Base-by-base conservation (phyloP, 2,888 invertebrate genomes). In the Pantelozetes paolii region DNA sequence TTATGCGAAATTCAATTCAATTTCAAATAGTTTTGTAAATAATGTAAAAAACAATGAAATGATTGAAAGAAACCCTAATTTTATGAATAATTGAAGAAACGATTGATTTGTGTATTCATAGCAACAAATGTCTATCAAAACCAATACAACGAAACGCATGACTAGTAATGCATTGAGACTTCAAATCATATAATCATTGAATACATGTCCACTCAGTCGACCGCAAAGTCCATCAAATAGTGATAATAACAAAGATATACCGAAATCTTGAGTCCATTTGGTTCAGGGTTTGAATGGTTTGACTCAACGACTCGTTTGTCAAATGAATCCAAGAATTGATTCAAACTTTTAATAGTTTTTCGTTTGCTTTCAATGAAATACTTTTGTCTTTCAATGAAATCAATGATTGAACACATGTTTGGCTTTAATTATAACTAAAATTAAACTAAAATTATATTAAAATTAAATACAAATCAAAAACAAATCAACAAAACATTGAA, bases 401-500 rank as follows among this genome's bases (percentile, higher is more conserved):
- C 36, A 64, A 64, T 18, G 11, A 64, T 11, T 18, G 64, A 64
- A 64, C 64, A 64, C 64, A 64, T n/a, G n/a, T 64, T 57, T 57
- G 36, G 36, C 36, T 8, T 36, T 36, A 36, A 36, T 36, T 28
- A 6, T 13, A 57, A n/a, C 11, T 15, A 8, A 54, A 54, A 45
- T 45, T 20, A 50, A 20, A 6, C 1, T 8, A 45, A 45, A 45
- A 5, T 45, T 18, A 45, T 18, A 45, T 50, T 20, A 50, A 57
- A 6, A 57, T 57, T 15, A 57, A 23, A 28, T 28, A 57, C 18
- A 57, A 26, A 57, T 15, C 11, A 57, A 57, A 57, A 26, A 26
- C 28, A 57, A 57, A 28, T 26, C 20, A 28, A 18, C 11, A 57
- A 57, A 57, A 28, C 50, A 50, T 20, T 50, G 3, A 50, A 50